phyloP scores from a whole-genome alignment of 2,797 vertebrate species.

The Acipenser oxyrinchus region DNA sequence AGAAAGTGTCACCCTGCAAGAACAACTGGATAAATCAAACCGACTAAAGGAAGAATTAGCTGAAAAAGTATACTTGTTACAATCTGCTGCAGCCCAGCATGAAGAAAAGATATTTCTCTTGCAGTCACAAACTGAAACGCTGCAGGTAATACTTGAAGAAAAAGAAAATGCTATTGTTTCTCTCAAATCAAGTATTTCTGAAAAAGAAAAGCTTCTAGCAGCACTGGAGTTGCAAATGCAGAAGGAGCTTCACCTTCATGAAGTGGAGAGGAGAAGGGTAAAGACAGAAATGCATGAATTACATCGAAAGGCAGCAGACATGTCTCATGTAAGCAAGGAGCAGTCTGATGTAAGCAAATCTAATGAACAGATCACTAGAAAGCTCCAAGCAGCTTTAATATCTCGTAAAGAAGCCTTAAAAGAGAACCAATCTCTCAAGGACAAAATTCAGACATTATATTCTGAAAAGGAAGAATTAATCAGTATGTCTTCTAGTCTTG shows the following conservation, averaged over 20 bases:
- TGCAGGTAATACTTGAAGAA: slow-evolving; percentile 33
- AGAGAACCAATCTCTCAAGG: slow-evolving; percentile 63
- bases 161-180: slow-evolving; percentile 12
- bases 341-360: slow-evolving; percentile 35
- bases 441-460: slow-evolving; percentile 46
- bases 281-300: slow-evolving; percentile 28
- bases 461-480: slow-evolving; percentile 44
- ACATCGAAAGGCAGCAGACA: slow-evolving; percentile 43
- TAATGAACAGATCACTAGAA: slow-evolving; percentile 61
- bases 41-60: slow-evolving; percentile 40
- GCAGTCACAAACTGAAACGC: slow-evolving; percentile 25
- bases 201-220: slow-evolving; percentile 45
- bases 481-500: slow-evolving; percentile 37
- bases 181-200: slow-evolving; percentile 31
- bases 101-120: slow-evolving; percentile 19
- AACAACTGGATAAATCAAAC: slow-evolving; percentile 34
- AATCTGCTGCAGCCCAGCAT: slow-evolving; percentile 16
- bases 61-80: slow-evolving; percentile 22
- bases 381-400: slow-evolving; percentile 75
- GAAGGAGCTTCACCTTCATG: slow-evolving; percentile 38
- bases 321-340: slow-evolving; percentile 35
- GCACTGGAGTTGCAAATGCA: slow-evolving; percentile 49
- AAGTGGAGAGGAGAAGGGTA: slow-evolving; percentile 39
- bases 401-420: slow-evolving; percentile 73
- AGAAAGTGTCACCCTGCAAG: slow-evolving; percentile 39